phyloP scores from a whole-genome alignment of 2,113 vertebrate species.

The Gymnorhina tibicen region DNA sequence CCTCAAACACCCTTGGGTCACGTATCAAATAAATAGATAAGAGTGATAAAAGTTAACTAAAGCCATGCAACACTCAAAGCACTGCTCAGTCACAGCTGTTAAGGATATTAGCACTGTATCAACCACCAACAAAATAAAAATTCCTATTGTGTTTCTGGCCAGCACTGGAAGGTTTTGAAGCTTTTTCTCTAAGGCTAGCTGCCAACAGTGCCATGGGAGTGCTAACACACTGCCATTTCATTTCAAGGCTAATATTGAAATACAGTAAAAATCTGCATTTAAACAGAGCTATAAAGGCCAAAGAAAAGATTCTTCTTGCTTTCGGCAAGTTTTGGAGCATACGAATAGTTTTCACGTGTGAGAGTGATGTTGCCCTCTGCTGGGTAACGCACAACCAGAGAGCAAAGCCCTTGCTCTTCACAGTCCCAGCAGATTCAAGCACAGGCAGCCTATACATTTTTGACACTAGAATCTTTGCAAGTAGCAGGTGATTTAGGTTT shows the following conservation, averaged over 20 bases:
- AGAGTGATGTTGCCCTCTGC: constrained; percentile 40
- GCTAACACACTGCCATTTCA: neutral
- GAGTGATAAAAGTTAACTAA: neutral
- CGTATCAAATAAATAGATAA: neutral
- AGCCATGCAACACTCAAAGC: neutral
- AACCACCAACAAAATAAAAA: neutral
- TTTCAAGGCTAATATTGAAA: constrained; percentile 12
- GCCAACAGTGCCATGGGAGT: neutral
- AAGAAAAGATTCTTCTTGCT: neutral
- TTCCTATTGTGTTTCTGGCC: neutral
- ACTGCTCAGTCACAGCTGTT: neutral
- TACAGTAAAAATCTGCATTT: neutral
- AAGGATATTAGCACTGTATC: neutral
- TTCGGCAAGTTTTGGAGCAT: neutral
- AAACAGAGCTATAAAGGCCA: neutral
- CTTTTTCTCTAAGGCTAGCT: neutral
- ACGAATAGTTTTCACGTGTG: neutral
- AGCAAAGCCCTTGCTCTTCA: neutral
- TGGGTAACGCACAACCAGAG: neutral
- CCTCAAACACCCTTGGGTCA: neutral
- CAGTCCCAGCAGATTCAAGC: neutral
- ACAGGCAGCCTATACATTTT: neutral
- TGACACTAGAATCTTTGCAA: neutral
- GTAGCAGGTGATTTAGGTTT: neutral
- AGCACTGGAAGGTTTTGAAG: neutral